These are phyloP conservation scores for Palythoa caribaeorum DNA, from an alignment of 92 coral and sea anemone species.

Conservation along the genomic window DNA sequence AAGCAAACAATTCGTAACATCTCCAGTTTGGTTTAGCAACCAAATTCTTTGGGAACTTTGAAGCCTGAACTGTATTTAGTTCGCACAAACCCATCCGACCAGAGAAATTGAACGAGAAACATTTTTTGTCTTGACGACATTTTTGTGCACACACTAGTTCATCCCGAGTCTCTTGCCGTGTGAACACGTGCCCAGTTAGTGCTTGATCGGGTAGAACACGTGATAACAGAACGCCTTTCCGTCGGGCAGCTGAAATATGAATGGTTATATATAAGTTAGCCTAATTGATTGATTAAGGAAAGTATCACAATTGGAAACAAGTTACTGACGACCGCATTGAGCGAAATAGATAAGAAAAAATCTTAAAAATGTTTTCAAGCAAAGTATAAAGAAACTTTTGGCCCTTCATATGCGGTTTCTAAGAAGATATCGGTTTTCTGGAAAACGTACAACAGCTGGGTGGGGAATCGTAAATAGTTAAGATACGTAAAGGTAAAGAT, in stretches of 20 bases:
- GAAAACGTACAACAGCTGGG: too few species aligned
- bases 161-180: not conserved
- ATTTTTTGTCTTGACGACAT: conserved; percentile 17
- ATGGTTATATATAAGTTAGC: not conserved
- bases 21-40: conserved; percentile 9
- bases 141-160: conserved; percentile 35
- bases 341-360: not conserved
- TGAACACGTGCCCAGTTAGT: conserved; percentile 30
- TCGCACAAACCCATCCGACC: conserved; percentile 29
- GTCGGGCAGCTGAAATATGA: conserved; percentile 29
- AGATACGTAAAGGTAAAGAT: too few species aligned
- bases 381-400: too few species aligned
- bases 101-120: conserved; percentile 35
- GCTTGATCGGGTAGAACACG: not conserved
- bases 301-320: not conserved
- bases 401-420: too few species aligned
- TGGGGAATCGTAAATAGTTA: too few species aligned
- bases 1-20: conserved; percentile 20
- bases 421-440: too few species aligned
- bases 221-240: conserved; percentile 19
- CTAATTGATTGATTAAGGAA: not conserved
- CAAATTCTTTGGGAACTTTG: conserved; percentile 2
- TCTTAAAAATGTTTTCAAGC: not conserved
- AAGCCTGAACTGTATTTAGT: conserved; percentile 23
- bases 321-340: not conserved